Conservation (phyloP, 2,888 invertebrate genomes). For the Ecdyonurus torrentis region DNA sequence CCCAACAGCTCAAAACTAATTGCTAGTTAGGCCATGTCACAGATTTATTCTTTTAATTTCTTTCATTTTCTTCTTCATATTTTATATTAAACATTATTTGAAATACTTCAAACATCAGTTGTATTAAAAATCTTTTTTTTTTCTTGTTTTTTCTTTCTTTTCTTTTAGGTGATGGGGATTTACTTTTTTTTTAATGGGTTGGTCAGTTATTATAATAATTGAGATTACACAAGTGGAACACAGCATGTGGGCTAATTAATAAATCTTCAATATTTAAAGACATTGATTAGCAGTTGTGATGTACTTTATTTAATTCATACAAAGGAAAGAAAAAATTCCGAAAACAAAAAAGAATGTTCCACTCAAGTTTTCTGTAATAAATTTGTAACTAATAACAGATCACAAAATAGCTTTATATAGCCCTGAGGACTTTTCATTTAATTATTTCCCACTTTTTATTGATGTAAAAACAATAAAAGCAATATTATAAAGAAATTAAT, state of each 20-base stretch:
- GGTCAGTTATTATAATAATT: neutral
- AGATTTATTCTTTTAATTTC: no score
- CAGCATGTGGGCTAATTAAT: neutral
- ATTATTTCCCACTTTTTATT: neutral
- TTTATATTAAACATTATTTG: neutral
- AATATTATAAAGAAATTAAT: neutral
- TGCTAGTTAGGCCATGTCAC: neutral
- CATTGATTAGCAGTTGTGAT: neutral
- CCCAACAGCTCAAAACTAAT: neutral
- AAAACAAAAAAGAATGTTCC: neutral
- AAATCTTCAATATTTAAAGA: neutral
- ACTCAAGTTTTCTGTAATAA: neutral
- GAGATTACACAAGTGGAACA: neutral
- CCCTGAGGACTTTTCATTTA: neutral
- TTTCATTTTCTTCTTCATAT: neutral
- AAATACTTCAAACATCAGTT: neutral
- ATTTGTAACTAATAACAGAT: neutral
- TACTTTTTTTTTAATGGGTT: neutral
- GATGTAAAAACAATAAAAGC: neutral
- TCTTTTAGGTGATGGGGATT: neutral
- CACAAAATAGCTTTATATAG: neutral
- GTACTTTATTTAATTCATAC: neutral
- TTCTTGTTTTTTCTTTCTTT: no score
- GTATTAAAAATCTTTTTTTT: neutral
- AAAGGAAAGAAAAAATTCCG: neutral